phyloP scores from a whole-genome alignment of 2,113 vertebrate species.

The Phalacrocorax aristotelis region DNA sequence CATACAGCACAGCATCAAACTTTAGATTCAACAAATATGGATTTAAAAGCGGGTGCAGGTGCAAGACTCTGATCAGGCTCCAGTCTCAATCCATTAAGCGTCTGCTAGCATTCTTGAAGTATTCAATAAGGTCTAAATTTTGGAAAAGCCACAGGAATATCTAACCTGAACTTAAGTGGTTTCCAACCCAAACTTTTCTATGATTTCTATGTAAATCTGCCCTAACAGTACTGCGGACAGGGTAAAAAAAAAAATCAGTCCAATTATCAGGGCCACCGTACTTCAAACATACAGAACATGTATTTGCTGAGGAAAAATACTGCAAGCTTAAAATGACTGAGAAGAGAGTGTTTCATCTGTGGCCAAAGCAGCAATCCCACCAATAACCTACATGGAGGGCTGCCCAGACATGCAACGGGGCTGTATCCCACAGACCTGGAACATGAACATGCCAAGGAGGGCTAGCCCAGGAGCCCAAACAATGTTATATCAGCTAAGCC shows the following conservation, averaged over 20 bases:
- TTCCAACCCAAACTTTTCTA: not conserved
- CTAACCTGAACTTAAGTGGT: not conserved
- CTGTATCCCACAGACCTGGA: accelerated
- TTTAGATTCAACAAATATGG: not conserved
- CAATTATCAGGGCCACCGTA: not conserved
- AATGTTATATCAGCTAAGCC: not conserved
- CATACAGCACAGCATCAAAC: not conserved
- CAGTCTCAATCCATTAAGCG: not conserved
- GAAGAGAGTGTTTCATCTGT: not conserved
- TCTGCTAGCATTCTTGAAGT: not conserved
- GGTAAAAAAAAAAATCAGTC: not conserved
- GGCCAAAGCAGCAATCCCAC: not conserved
- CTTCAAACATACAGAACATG: not conserved
- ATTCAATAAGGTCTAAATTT: not conserved
- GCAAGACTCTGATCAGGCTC: not conserved
- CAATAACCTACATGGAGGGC: no score
- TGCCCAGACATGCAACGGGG: accelerated
- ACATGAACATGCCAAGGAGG: accelerated
- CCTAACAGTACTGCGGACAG: not conserved
- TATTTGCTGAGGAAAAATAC: not conserved
- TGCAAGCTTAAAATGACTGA: not conserved
- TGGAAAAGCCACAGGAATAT: not conserved
- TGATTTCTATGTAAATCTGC: not conserved
- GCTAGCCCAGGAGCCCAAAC: not conserved
- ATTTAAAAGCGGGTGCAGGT: not conserved